These are phyloP conservation scores for Sakesphorus luctuosus DNA, from an alignment of 2,113 vertebrate genomes.

Conservation along the genomic window DNA sequence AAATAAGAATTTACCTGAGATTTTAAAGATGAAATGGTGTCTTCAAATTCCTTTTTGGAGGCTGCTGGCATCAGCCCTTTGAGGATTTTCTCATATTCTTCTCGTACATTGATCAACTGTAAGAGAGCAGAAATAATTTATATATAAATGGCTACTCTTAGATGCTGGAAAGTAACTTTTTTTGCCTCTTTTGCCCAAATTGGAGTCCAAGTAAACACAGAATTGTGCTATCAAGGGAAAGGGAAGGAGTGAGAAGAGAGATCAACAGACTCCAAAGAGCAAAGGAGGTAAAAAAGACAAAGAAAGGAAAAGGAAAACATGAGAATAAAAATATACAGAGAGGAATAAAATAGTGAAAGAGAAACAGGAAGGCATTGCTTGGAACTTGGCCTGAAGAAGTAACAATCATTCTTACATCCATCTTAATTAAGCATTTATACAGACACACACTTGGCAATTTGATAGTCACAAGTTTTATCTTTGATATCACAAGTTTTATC, in stretches of 20 bases:
- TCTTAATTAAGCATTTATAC: not conserved
- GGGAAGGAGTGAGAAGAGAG: not conserved
- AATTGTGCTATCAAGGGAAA: not conserved
- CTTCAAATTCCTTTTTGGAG: conserved; percentile 88
- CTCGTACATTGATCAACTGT: conserved; percentile 86
- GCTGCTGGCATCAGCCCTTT: conserved; percentile 90
- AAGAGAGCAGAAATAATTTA: conserved; percentile 14
- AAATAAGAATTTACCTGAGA: conserved; percentile 84
- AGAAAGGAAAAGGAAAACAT: not conserved
- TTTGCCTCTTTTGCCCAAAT: not conserved
- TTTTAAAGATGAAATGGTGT: conserved; percentile 92
- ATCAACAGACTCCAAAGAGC: not conserved
- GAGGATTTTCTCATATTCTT: conserved; percentile 88
- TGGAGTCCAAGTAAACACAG: not conserved
- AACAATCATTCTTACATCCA: not conserved
- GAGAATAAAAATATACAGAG: not conserved
- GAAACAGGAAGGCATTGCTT: not conserved
- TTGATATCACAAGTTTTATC: not conserved
- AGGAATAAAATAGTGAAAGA: not conserved
- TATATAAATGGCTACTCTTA: not conserved
- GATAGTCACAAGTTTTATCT: not conserved
- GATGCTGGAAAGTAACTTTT: not conserved
- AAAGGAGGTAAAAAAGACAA: not conserved
- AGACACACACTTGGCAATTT: not conserved
- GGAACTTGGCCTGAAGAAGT: not conserved